Evolutionary conservation across 1,140 invertebrate species (phyloP).

Genomic region (Leguminivora glycinivorella): DNA sequence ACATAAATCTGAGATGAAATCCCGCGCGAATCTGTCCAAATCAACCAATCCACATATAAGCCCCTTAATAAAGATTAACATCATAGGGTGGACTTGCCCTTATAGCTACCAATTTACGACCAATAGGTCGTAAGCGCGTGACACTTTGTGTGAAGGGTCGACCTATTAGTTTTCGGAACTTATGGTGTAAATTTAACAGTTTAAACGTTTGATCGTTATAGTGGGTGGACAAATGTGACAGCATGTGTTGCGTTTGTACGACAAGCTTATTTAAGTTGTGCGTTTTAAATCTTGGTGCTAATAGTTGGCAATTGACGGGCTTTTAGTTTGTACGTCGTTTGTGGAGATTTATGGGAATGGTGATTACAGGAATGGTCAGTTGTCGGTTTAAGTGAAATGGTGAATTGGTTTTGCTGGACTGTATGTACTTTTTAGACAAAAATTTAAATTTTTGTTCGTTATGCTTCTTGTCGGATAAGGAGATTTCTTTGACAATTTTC

Average conservation of each 20-base stretch:
- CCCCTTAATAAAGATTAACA: slow-evolving; percentile 30
- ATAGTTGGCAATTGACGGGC: slow-evolving; percentile 5
- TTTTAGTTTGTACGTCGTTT: neutral
- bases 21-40: slow-evolving; percentile 29
- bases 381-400: neutral
- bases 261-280: slow-evolving; percentile 26
- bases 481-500: no score
- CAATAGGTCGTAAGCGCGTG: slow-evolving; percentile 8
- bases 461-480: no score
- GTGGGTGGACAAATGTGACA: slow-evolving; percentile 23
- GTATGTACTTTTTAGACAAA: no score
- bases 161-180: neutral
- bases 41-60: slow-evolving; percentile 24
- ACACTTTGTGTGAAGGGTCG: neutral
- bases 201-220: slow-evolving; percentile 11
- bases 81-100: slow-evolving; percentile 28
- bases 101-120: neutral
- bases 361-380: neutral
- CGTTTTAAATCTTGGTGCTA: slow-evolving; percentile 21
- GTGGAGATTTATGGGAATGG: slow-evolving; percentile 4
- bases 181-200: slow-evolving; percentile 30
- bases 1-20: slow-evolving; percentile 22
- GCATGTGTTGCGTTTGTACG: slow-evolving; percentile 29
- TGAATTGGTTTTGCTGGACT: neutral
- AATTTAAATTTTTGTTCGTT: no score